Evolutionary conservation across 1,140 invertebrate species (phyloP), one percentile per base, ranked within the genome.

Genomic region (Acyrthosiphon pisum): DNA sequence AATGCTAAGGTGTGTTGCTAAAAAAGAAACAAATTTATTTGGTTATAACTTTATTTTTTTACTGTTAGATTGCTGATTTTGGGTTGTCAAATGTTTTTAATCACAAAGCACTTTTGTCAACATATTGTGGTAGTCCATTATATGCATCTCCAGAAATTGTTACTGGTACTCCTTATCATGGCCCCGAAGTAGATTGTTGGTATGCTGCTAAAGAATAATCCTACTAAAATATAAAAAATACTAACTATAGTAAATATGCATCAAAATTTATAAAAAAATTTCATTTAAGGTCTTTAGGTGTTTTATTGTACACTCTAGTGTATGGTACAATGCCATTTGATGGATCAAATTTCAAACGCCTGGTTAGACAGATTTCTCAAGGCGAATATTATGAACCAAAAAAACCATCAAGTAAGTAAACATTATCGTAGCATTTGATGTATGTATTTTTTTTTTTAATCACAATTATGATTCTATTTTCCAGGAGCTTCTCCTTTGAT

Each of bases 291-390:
- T 99, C 98, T 37, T 95, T 99, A 89, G 99, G 99, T 93, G 99
- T 99, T 76, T 96, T 99, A 37, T 96, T 99, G 0, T 99, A 99
- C 95, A 99, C 99, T 48, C 96, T 99, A 94, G 99, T 99, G 87
- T 99, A 99, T 95, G 99, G 99, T 94, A 98, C 99, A 94, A 99
- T 99, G 99, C 99, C 99, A 46, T 99, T 99, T 95, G 99, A 99
- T 96, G 99, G 99, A 90, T 98, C 98, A 93, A 99, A 99, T 96
- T 99, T 99, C 95, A 99, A 99, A 95, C 96, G 98, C 94, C 96
- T 99, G 94, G 98, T 99, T 90, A 98, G 98, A 95, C 99, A 99
- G 95, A 99, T 99, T 94, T 99, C 98, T 93, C 97, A 98, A 95
- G 99, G 99, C 8, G 98, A 99, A 95, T 99, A 99, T 95, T 99